Percentiles rank a stretch among this genome's conserved stretches.
Conservation (phyloP, 2,113 vertebrate species). For the Rhizomys pruinosus region DNA sequence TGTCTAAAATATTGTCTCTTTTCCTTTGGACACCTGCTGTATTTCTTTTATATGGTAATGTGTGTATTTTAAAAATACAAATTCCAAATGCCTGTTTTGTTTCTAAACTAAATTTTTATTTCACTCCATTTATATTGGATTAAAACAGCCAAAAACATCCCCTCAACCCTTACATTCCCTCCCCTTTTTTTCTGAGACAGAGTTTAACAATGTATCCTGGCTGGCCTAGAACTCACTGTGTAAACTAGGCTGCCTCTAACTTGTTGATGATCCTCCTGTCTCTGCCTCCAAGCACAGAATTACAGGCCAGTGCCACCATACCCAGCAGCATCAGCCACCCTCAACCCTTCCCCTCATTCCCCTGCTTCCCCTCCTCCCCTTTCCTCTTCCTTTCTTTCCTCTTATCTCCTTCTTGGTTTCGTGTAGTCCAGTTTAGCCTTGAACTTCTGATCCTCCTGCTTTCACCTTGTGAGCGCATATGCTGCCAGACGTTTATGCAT, state of each 20-base stretch:
- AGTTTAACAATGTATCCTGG: not conserved
- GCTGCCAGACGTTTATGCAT: no score
- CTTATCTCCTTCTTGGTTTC: not conserved
- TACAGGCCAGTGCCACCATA: not conserved
- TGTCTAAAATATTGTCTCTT: slow-evolving; percentile 38
- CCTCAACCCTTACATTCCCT: accelerated
- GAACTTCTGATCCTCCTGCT: not conserved
- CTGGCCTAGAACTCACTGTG: not conserved
- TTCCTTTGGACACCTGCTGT: not conserved
- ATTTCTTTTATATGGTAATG: slow-evolving; percentile 37
- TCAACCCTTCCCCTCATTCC: no score
- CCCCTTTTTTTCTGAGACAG: not conserved
- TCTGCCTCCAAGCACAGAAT: no score
- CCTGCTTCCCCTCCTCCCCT: not conserved
- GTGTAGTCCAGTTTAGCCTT: not conserved
- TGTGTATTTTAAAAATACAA: not conserved
- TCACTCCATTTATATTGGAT: slow-evolving; percentile 31
- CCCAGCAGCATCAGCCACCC: not conserved
- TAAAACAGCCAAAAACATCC: not conserved
- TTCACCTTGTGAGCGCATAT: not conserved
- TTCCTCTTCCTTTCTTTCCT: no score
- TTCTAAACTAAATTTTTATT: slow-evolving; percentile 50
- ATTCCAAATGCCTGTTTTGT: slow-evolving; percentile 45
- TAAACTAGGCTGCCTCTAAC: not conserved
- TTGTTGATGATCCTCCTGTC: not conserved